Conservation (phyloP, 1,140 invertebrate species). For the Euwallacea similis region DNA sequence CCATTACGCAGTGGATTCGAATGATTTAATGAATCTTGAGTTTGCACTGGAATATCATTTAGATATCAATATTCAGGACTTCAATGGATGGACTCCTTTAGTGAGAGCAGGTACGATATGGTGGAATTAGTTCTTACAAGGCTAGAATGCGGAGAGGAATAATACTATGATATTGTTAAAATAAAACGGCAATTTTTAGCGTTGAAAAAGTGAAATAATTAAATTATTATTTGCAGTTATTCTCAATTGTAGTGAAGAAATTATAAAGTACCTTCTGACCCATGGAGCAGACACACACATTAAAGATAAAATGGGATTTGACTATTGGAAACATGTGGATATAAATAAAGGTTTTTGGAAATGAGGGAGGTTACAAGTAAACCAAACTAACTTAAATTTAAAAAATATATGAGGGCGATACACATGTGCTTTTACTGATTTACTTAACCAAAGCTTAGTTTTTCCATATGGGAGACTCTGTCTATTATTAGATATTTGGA, state of each 20-base stretch:
- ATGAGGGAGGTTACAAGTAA: no score
- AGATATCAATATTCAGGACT: slow-evolving; percentile 53
- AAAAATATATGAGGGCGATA: no score
- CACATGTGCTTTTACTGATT: no score
- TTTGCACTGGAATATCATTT: slow-evolving; percentile 53
- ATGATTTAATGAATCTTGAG: slow-evolving; percentile 52
- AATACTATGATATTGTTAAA: no score
- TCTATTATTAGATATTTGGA: no score
- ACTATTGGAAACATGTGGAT: slow-evolving; percentile 38
- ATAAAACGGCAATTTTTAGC: no score
- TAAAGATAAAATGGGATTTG: slow-evolving; percentile 45
- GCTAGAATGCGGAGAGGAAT: no score
- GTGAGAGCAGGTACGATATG: slow-evolving; percentile 54
- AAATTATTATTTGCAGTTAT: slow-evolving; percentile 41
- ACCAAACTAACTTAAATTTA: no score
- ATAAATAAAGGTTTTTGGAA: no score
- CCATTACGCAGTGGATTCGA: slow-evolving; percentile 59
- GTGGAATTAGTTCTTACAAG: not conserved
- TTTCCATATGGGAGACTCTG: no score
- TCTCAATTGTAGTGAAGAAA: slow-evolving; percentile 40
- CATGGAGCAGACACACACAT: slow-evolving; percentile 43
- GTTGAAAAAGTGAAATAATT: not conserved
- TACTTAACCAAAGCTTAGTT: no score
- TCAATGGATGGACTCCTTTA: slow-evolving; percentile 58
- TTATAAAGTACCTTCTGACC: slow-evolving; percentile 42